Evolutionary conservation across 2,113 vertebrate genomes (phyloP).

Genomic region (Falcunculus frontatus): DNA sequence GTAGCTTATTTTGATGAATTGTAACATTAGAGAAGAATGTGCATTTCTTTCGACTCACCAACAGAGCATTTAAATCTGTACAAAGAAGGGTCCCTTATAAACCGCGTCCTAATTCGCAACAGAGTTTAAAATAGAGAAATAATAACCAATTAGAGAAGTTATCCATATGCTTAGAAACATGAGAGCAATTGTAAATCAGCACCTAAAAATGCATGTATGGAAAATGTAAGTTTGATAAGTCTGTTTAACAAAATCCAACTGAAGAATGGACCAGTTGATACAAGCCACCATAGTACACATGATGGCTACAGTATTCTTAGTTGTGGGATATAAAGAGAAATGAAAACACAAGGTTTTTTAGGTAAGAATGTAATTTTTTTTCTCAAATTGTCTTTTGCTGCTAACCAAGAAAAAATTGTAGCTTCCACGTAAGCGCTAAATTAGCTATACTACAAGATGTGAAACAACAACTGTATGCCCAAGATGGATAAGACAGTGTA

Average conservation of each 20-base stretch:
- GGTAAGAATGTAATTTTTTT: background rate
- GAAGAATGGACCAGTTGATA: background rate
- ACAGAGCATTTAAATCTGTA: background rate
- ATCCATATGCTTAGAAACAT: background rate
- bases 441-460: background rate
- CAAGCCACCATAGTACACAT: background rate
- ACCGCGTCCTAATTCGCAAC: background rate
- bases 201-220: background rate
- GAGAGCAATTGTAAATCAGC: background rate
- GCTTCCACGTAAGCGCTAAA: background rate
- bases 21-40: background rate
- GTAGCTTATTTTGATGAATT: background rate
- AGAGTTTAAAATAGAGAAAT: background rate
- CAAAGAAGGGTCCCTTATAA: background rate
- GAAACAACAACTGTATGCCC: background rate
- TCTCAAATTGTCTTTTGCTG: background rate
- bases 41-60: background rate
- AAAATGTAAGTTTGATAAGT: background rate
- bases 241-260: background rate
- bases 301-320: background rate
- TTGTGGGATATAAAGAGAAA: background rate
- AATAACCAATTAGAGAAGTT: background rate
- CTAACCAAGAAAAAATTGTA: background rate
- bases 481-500: background rate
- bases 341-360: background rate